A percentile compares a stretch with the other conserved stretches of the same genome.
phyloP scores from a whole-genome alignment of 2,888 invertebrate genomes.

The Drosophila cyrtoloma region DNA sequence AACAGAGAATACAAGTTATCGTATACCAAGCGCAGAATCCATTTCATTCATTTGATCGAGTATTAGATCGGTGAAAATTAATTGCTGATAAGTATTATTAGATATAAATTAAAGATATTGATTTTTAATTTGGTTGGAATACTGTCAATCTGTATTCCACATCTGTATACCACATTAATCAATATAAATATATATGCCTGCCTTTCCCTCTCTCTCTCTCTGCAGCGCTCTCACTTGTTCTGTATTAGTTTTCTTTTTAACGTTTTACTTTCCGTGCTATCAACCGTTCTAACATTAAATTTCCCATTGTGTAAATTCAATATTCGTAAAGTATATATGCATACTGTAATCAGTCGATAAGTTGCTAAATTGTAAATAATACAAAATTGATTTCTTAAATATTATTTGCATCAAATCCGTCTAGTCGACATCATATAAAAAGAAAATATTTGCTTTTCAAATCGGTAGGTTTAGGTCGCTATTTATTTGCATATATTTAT shows the following conservation, averaged over 20 bases:
- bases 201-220: not conserved
- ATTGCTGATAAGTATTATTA: too few relatives aligned
- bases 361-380: not conserved
- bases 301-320: too few relatives aligned
- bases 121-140: not conserved
- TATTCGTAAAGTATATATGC: too few relatives aligned
- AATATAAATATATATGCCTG: not conserved
- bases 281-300: too few relatives aligned
- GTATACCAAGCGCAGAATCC: too few relatives aligned
- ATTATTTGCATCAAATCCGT: not conserved
- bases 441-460: not conserved
- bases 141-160: too few relatives aligned
- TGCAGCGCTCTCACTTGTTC: not conserved
- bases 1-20: not conserved
- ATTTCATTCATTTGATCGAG: too few relatives aligned
- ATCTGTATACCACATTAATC: not conserved
- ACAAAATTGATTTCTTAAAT: not conserved
- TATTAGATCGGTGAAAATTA: too few relatives aligned
- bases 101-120: not conserved
- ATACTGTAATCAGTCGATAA: not conserved
- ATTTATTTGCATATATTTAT: not conserved
- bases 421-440: not conserved
- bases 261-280: too few relatives aligned
- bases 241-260: too few relatives aligned
- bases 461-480: not conserved